These are phyloP conservation scores for Anarhynchus alexandrinus DNA, from an alignment of 2,113 vertebrate species.

Conservation along the genomic window DNA sequence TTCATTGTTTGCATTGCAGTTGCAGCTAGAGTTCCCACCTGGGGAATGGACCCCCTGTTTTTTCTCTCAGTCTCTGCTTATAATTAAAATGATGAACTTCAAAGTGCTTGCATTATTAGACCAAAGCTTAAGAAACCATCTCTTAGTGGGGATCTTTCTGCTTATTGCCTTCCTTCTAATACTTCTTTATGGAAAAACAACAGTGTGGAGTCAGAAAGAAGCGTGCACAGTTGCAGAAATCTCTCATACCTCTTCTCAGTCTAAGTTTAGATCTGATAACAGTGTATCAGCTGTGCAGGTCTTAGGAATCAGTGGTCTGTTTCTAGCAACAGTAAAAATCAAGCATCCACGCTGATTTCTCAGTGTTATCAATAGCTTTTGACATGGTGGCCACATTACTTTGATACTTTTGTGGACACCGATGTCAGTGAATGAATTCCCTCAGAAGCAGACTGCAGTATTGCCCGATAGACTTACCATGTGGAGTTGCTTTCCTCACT, in stretches of 20 bases:
- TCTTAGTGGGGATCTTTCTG: not conserved
- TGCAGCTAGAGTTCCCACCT: not conserved
- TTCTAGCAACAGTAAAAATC: not conserved
- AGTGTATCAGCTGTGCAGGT: not conserved
- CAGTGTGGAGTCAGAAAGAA: not conserved
- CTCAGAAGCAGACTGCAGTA: not conserved
- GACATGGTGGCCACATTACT: not conserved
- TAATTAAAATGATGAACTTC: conserved; percentile 20
- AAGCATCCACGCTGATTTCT: not conserved
- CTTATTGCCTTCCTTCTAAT: not conserved
- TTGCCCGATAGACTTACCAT: not conserved
- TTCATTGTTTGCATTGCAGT: not conserved
- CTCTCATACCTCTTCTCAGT: not conserved
- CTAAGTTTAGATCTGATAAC: not conserved
- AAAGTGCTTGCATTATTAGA: not conserved
- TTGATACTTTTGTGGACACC: not conserved
- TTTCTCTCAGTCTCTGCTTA: not conserved
- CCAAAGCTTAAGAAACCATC: not conserved
- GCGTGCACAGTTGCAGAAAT: not conserved
- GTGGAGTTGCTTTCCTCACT: not conserved
- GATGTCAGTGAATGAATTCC: not conserved
- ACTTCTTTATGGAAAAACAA: not conserved
- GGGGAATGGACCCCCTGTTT: not conserved
- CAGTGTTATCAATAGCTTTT: not conserved
- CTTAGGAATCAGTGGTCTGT: not conserved